Conservation (phyloP, 2,113 vertebrate genomes). For the Rhadina sibilatrix region DNA sequence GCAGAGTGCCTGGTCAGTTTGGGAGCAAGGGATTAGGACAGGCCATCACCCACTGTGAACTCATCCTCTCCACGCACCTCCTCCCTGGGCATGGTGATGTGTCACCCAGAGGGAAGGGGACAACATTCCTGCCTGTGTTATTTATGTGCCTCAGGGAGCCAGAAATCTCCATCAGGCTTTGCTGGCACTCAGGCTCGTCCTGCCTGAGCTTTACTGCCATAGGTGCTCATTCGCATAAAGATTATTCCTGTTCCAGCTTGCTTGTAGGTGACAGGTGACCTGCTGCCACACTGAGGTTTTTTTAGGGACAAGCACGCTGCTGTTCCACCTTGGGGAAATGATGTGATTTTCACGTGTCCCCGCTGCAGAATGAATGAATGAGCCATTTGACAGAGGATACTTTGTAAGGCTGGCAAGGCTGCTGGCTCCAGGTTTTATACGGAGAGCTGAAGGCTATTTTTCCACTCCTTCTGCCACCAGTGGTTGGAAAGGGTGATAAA, state of each 20-base stretch:
- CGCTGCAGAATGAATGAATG: not conserved
- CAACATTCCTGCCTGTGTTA: not conserved
- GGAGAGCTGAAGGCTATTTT: slow-evolving; percentile 58
- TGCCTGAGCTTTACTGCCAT: not conserved
- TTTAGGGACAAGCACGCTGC: not conserved
- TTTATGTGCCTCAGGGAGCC: not conserved
- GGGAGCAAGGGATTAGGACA: not conserved
- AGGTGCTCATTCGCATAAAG: not conserved
- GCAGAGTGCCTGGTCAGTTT: not conserved
- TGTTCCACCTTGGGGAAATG: not conserved
- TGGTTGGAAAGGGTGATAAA: slow-evolving; percentile 50
- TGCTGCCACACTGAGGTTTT: not conserved
- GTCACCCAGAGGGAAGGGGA: not conserved
- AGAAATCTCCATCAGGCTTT: not conserved
- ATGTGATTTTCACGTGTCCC: not conserved
- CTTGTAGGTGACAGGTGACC: not conserved
- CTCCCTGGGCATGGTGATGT: not conserved
- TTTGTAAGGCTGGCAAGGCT: slow-evolving; percentile 19
- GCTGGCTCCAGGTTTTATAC: not conserved
- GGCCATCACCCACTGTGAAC: not conserved
- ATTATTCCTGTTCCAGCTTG: not conserved
- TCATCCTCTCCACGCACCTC: accelerated
- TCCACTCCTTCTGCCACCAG: slow-evolving; percentile 34
- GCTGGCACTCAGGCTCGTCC: not conserved
- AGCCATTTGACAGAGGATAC: slow-evolving; percentile 1